Base-by-base conservation (phyloP, 37 sponge, comb jelly and placozoan genomes). In the Hormiphora californensis region DNA sequence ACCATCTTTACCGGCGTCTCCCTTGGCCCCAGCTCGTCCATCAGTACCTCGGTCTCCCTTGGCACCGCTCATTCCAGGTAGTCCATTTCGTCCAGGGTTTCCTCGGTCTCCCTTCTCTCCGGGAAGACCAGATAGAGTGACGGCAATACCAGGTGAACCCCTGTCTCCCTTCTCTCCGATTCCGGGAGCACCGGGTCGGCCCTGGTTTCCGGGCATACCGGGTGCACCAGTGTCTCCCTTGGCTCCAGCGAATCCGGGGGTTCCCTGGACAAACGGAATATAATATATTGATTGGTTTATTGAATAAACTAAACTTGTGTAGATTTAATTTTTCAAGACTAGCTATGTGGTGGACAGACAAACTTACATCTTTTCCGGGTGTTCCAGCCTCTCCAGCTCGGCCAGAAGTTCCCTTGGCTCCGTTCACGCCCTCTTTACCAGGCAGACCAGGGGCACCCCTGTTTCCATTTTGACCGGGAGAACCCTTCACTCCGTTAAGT, bases 71-170 rank as follows among this genome's bases (percentile, higher is more conserved):
- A 78, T 28, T 63, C 87, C n/a, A 28, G 54, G 59, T n/a, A 27
- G 53, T 0, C 89, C 85, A 55, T 54, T 54, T 54, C 33, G 12
- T 3, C 33, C 34, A 0, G 43, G 31, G 43, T 61, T 85, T 23
- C 81, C 89, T 7, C 63, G 32, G 33, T 54, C 63, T 85, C 89
- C 89, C 23, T 41, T 17, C 34, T 38, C 34, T 40, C 89, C 89
- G 22, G 62, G 37, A 1, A 43, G 68, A 49, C 89, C 89, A 0
- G 41, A 37, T 30, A 85, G 54, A 25, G 85, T 57, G 9, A 57
- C 90, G 69, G 85, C 63, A 23, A 78, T 62, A 36, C 87, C 90
- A 25, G 73, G 37, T 21, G 28, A 73, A 0, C 90, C 90, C 3
- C 46, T 37, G 21, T 59, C 86, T 28, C 61, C 61, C 27, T 57